Conservation (phyloP, 2,113 vertebrate species). For the Stictonetta naevosa region DNA sequence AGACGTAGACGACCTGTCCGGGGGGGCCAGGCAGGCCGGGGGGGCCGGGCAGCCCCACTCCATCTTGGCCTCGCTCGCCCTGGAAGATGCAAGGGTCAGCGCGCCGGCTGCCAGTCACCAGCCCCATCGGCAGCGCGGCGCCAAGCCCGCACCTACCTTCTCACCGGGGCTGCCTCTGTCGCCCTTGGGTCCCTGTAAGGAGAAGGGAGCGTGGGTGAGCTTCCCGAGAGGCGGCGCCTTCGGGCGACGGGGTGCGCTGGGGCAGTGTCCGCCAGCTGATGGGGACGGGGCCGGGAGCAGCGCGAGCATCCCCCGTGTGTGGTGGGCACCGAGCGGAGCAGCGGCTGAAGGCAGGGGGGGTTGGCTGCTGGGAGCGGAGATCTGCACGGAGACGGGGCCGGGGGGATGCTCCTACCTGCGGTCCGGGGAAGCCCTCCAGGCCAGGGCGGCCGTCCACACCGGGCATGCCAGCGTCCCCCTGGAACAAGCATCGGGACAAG, state of each 20-base stretch:
- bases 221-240: not conserved
- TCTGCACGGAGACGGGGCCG: not conserved
- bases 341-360: rapidly evolving
- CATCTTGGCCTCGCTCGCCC: slow-evolving; percentile 90
- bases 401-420: slow-evolving; percentile 76
- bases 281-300: not conserved
- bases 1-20: slow-evolving; percentile 79
- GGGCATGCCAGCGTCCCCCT: slow-evolving; percentile 75
- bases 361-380: not conserved
- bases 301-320: rapidly evolving
- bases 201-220: not conserved
- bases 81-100: slow-evolving; percentile 68
- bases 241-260: not conserved
- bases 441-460: slow-evolving; percentile 86
- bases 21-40: slow-evolving; percentile 90
- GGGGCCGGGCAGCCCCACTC: slow-evolving; percentile 81
- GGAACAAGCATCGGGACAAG: not conserved
- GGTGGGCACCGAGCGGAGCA: rapidly evolving
- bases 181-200: slow-evolving; percentile 87
- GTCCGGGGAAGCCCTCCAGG: slow-evolving; percentile 86
- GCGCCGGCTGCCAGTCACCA: rapidly evolving
- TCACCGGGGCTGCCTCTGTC: slow-evolving; percentile 83
- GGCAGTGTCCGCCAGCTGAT: not conserved
- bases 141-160: slow-evolving; percentile 76
- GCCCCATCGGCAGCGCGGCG: rapidly evolving